These are phyloP conservation scores for Drepana falcataria DNA, from an alignment of 2,888 invertebrate species.

Conservation along the genomic window DNA sequence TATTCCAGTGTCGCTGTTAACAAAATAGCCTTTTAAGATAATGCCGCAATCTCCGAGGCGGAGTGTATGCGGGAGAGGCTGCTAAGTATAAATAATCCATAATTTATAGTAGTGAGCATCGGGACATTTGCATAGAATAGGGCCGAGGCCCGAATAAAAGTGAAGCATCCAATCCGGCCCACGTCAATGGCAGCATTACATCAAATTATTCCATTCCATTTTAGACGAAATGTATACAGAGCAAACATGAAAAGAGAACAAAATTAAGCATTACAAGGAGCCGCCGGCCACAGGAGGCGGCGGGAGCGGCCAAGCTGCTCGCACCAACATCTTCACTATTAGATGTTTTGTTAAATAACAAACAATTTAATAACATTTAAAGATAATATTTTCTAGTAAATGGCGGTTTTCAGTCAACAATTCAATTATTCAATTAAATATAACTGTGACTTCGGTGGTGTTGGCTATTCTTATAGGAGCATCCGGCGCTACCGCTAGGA, in stretches of 20 bases:
- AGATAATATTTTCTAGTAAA: too few species aligned
- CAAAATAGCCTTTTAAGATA: conserved; percentile 21
- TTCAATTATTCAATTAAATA: too few species aligned
- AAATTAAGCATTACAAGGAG: conserved; percentile 62
- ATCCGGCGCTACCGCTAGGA: too few species aligned
- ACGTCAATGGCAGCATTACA: conserved; percentile 57
- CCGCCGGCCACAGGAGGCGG: conserved; percentile 27
- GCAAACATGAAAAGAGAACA: conserved; percentile 76
- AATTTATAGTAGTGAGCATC: conserved; percentile 40
- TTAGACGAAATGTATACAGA: conserved; percentile 74
- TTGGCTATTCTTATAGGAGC: too few species aligned
- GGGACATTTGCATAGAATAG: conserved; percentile 41
- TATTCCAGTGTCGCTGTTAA: neutral
- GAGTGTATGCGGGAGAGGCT: conserved; percentile 20
- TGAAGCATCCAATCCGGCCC: conserved; percentile 43
- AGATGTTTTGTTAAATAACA: too few species aligned
- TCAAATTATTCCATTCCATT: conserved; percentile 72
- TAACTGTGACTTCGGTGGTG: too few species aligned
- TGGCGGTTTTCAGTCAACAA: too few species aligned
- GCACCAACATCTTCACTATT: too few species aligned
- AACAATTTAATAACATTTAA: too few species aligned
- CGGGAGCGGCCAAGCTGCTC: conserved; percentile 10
- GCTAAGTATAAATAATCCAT: conserved; percentile 41
- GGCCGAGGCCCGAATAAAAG: conserved; percentile 26
- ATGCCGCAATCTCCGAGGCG: conserved; percentile 23